Conservation (phyloP, 2,113 vertebrate species). For the Protobothrops mucrosquamatus region DNA sequence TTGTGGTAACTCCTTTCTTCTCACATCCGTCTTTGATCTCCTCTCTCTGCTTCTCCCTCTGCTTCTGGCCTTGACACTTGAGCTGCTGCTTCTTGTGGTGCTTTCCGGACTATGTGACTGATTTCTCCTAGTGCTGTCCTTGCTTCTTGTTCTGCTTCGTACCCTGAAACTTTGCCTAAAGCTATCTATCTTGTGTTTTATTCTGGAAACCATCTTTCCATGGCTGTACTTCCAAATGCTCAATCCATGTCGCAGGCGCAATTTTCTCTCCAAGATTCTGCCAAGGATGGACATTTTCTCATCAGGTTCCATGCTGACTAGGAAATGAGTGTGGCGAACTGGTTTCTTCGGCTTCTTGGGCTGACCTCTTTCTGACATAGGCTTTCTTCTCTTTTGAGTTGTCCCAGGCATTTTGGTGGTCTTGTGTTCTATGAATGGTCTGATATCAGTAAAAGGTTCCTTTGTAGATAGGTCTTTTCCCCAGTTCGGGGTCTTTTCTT, state of each 20-base stretch:
- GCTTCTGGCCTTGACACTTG: not conserved
- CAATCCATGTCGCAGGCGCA: not conserved
- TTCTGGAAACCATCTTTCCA: not conserved
- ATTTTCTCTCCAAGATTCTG: constrained; percentile 15
- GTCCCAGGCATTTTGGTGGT: not conserved
- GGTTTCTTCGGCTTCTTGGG: not conserved
- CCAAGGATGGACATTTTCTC: not conserved
- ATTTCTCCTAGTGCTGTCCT: not conserved
- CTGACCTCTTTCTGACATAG: too few species aligned
- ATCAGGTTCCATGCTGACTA: not conserved
- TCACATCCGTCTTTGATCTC: not conserved
- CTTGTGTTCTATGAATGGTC: not conserved
- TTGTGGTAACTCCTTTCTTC: too few species aligned
- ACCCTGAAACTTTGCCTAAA: not conserved
- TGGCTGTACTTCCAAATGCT: not conserved
- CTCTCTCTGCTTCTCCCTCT: not conserved
- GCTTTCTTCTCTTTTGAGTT: not conserved
- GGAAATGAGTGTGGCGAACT: not conserved
- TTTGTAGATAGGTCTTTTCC: not conserved
- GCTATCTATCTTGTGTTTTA: not conserved
- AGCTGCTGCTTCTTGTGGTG: not conserved
- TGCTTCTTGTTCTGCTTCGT: not conserved
- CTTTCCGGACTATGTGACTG: not conserved
- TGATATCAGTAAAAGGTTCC: not conserved
- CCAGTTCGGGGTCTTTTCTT: not conserved